Base-by-base conservation (phyloP, 2,888 invertebrate species). In the Emmelina monodactyla region DNA sequence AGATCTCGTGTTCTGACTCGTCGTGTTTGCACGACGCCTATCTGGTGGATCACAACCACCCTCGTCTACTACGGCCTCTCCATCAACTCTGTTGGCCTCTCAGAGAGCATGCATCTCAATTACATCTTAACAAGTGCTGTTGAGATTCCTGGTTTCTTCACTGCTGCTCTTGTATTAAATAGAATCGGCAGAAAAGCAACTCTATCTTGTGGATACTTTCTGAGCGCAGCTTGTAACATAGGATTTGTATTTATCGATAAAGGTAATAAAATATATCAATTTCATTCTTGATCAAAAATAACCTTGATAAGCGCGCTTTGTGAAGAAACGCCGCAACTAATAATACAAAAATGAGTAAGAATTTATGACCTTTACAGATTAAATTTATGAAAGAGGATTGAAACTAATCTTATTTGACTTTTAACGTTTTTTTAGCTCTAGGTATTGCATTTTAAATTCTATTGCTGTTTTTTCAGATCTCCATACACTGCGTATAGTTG, bases 31-130 rank as follows among this genome's bases (percentile, higher is more conserved):
- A 86, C 85, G 28, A 88, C 89, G 16, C 88, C 87, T 7, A 81
- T 89, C 46, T 89, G 89, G 72, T 91, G 91, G 91, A 84, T 90
- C 33, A 86, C 89, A 2, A 87, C 88, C 42, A 87, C 88, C 0
- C 85, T 92, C 47, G 86, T 91, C 9, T 92, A 89, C 66, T 91
- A 89, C 51, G 92, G 92, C 0, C 68, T 92, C 13, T 88, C 89
- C 11, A 76, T 92, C 41, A 91, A 89, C 65, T 86, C 91, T 0
- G 88, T 89, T 1, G 80, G 86, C 1, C 69, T 92, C 22, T 84
- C 86, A 3, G 89, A 89, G 14, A 85, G 88, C 51, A 87, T 86
- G 60, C 88, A 91, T 57, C 53, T 88, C 3, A 92, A 91, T 65
- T 92, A 51, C 54, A 87, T 90, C 31, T 54, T 86, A 34, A 85